These are phyloP conservation scores for Tetheella fluctuosa DNA, from an alignment of 2,888 invertebrate genomes.

Conservation along the genomic window DNA sequence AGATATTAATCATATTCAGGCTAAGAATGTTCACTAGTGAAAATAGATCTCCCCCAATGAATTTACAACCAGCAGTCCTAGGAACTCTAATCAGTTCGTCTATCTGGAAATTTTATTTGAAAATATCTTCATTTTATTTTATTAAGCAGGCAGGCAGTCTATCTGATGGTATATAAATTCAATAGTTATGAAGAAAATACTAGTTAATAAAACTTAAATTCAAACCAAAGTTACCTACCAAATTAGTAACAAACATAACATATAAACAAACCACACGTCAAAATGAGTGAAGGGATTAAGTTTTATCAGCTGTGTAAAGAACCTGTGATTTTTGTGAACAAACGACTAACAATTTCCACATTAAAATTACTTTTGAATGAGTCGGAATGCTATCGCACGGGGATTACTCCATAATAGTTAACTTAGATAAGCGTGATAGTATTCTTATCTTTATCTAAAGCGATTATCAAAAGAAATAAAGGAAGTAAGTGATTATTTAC, in stretches of 20 bases:
- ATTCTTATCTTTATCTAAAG: conserved; percentile 15
- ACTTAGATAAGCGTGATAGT: conserved; percentile 25
- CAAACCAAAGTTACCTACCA: too few relatives aligned
- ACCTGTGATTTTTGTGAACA: conserved; percentile 40
- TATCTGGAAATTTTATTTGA: too few relatives aligned
- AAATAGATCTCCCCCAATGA: too few relatives aligned
- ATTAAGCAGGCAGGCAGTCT: too few relatives aligned
- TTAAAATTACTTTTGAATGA: not conserved
- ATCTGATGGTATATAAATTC: too few relatives aligned
- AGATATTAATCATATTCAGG: not conserved
- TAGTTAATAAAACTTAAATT: too few relatives aligned
- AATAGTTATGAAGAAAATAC: too few relatives aligned
- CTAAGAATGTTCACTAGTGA: not conserved
- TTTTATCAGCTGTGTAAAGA: conserved; percentile 31
- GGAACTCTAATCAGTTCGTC: too few relatives aligned
- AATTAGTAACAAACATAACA: conserved; percentile 22
- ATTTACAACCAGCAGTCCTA: too few relatives aligned
- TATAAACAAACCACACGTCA: conserved; percentile 38
- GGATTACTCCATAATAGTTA: conserved; percentile 39
- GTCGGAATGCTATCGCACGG: conserved; percentile 36
- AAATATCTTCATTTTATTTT: too few relatives aligned
- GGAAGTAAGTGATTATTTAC: conserved; percentile 4
- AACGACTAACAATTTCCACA: conserved; percentile 34
- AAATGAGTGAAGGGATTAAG: conserved; percentile 55
- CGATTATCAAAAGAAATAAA: conserved; percentile 12